Conservation (phyloP, 2,113 vertebrate species). For the Acanthochromis polyacanthus region DNA sequence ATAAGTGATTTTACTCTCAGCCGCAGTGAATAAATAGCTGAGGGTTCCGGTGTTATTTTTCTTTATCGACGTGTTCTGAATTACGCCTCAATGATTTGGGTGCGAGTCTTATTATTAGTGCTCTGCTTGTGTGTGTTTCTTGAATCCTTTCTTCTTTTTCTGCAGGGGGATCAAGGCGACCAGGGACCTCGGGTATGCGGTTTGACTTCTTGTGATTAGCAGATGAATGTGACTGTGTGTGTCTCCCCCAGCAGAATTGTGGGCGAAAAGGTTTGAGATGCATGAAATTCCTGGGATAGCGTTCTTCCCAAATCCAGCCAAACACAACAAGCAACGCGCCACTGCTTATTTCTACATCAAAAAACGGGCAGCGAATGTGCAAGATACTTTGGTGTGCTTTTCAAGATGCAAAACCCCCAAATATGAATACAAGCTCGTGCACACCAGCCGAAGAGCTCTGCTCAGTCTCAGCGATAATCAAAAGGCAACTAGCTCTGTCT, state of each 20-base stretch:
- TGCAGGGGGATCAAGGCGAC: conserved; percentile 99
- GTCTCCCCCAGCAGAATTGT: conserved; percentile 66
- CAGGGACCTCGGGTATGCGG: conserved; percentile 98
- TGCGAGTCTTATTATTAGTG: conserved; percentile 47
- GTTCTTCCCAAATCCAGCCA: conserved; percentile 70
- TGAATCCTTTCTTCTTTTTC: conserved; percentile 69
- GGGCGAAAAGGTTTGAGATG: conserved; percentile 78
- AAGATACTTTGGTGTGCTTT: conserved; percentile 36
- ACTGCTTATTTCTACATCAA: conserved; percentile 68
- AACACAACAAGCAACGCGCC: conserved; percentile 73
- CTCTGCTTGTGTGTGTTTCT: conserved; percentile 26
- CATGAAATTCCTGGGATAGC: conserved; percentile 79
- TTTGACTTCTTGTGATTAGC: conserved; percentile 70
- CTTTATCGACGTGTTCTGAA: conserved; percentile 76
- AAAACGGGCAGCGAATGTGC: conserved; percentile 37
- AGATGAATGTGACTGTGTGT: conserved; percentile 69
- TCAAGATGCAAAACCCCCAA: conserved; percentile 22
- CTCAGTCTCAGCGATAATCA: conserved; percentile 47
- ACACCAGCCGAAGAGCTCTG: conserved; percentile 41
- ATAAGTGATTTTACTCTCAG: conserved; percentile 77
- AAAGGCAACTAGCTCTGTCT: conserved; percentile 50
- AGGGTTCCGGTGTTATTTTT: conserved; percentile 72
- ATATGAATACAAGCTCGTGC: conserved; percentile 31
- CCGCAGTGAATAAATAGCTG: conserved; percentile 78
- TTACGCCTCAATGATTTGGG: conserved; percentile 47